A percentile compares a stretch with the other conserved stretches of the same genome.
phyloP scores from a whole-genome alignment of 2,797 vertebrate genomes.

The Poecilia gillii region DNA sequence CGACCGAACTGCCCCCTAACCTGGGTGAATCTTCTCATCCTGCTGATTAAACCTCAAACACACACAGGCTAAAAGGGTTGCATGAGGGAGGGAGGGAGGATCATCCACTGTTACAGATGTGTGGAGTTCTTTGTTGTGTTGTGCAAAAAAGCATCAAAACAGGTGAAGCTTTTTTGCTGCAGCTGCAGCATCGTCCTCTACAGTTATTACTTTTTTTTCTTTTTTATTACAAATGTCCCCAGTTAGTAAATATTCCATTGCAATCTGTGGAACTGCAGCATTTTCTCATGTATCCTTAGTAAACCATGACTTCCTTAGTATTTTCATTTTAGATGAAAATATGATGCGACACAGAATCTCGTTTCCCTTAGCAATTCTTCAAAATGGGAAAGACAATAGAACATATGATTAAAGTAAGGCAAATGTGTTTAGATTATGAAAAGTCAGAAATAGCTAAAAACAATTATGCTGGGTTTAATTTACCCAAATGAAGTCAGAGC shows the following conservation, averaged over 20 bases:
- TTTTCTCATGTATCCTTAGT: not conserved
- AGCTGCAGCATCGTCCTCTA: not conserved
- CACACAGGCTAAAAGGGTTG: not conserved
- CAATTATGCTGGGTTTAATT: not conserved
- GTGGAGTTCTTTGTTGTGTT: not conserved
- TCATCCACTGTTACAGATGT: constrained; percentile 15
- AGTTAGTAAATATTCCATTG: not conserved
- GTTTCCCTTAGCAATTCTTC: not conserved
- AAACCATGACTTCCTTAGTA: not conserved
- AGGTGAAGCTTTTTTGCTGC: not conserved
- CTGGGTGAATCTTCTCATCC: not conserved
- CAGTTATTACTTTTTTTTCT: not conserved
- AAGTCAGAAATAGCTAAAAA: not conserved
- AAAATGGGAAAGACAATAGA: not conserved
- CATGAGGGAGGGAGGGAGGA: not conserved
- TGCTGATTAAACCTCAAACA: constrained; percentile 11
- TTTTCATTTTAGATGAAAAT: not conserved
- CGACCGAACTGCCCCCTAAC: constrained; percentile 26
- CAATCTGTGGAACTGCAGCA: not conserved
- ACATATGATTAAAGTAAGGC: not conserved
- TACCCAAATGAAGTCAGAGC: not conserved
- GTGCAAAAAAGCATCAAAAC: not conserved
- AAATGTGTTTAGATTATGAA: not conserved
- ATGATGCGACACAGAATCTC: not conserved
- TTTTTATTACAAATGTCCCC: not conserved